Percentiles rank a stretch among this genome's conserved stretches.
Evolutionary conservation across 2,888 invertebrate species (phyloP).

Genomic region (Adelphocoris suturalis): DNA sequence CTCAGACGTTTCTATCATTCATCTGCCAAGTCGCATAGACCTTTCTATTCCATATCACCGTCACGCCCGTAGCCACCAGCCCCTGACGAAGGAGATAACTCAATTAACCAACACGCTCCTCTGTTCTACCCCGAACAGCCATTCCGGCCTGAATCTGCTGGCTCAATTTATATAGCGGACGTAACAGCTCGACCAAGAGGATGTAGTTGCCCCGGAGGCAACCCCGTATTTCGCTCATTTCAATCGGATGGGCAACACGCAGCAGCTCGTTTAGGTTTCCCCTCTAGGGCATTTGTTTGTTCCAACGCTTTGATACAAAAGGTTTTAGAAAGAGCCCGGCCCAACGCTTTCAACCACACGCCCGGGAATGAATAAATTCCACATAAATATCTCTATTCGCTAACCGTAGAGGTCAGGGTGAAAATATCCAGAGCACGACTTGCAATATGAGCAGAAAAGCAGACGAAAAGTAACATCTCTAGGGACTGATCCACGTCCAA

Average conservation of each 20-base stretch:
- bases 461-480: too few relatives aligned
- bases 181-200: not conserved
- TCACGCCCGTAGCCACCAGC: conserved; percentile 11
- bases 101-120: conserved; percentile 32
- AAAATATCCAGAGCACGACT: too few relatives aligned
- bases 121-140: not conserved
- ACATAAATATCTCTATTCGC: too few relatives aligned
- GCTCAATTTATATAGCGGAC: not conserved
- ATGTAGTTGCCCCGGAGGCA: not conserved
- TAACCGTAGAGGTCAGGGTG: too few relatives aligned
- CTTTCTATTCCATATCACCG: conserved; percentile 11
- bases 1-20: conserved; percentile 26
- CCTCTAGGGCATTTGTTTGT: not conserved
- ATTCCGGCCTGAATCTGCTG: not conserved
- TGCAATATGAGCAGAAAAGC: too few relatives aligned
- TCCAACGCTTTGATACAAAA: not conserved
- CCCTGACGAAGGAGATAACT: conserved; percentile 32
- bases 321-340: not conserved
- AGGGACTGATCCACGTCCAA: too few relatives aligned
- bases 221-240: not conserved
- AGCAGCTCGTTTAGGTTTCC: not conserved
- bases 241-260: not conserved
- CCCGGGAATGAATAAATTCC: too few relatives aligned
- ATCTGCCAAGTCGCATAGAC: conserved; percentile 5
- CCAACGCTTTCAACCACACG: too few relatives aligned